Percentiles rank a stretch among this genome's conserved stretches.
These are phyloP conservation scores for Aphidoletes aphidimyza DNA, from an alignment of 2,888 invertebrate species.

Conservation along the genomic window DNA sequence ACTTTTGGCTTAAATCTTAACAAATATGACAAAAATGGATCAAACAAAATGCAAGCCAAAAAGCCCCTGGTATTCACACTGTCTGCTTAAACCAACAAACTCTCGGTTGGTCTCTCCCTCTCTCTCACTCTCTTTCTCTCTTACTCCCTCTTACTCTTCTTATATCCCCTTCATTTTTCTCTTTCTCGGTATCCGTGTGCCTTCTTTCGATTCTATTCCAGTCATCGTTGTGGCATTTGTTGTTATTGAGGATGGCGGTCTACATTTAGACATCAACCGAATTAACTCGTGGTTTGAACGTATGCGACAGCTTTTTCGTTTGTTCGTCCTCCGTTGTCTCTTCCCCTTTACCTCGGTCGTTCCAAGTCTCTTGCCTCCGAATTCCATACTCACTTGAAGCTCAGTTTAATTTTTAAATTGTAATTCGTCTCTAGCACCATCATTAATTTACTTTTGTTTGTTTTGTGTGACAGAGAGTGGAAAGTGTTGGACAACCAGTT, in stretches of 20 bases:
- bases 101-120: no score
- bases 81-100: no score
- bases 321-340: neutral
- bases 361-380: neutral
- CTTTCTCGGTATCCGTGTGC: no score
- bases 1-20: no score
- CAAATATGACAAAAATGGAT: no score
- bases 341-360: neutral
- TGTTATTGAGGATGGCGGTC: neutral
- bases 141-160: no score
- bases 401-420: constrained; percentile 11
- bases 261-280: constrained; percentile 20
- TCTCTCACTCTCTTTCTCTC: no score
- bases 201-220: neutral
- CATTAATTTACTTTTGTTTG: constrained; percentile 24
- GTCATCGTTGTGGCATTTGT: constrained; percentile 13
- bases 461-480: constrained; percentile 7
- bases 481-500: constrained; percentile 20
- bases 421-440: constrained; percentile 31
- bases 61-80: no score
- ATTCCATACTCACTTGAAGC: neutral
- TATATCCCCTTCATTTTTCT: no score
- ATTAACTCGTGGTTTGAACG: constrained; percentile 26
- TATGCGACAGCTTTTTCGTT: constrained; percentile 2
- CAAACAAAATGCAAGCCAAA: no score